Evolutionary conservation across 2,113 vertebrate species (phyloP), one percentile per base, ranked within the genome.

Genomic region (Mesitornis unicolor): DNA sequence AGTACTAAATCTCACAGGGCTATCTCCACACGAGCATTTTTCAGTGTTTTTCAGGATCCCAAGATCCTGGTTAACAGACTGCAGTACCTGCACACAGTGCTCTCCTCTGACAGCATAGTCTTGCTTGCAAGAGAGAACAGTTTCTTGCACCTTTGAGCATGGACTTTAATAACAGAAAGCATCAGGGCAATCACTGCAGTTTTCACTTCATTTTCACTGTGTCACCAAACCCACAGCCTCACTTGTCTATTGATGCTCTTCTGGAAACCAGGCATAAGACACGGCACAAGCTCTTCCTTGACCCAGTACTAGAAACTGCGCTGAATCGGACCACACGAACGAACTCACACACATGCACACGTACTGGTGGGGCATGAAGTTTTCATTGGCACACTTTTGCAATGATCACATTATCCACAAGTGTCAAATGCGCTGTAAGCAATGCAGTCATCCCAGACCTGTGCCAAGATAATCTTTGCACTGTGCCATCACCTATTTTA

Each of bases 381-480:
- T 95, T 96, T 90, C 69, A 64, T 73, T 96, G 93, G 95, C 90
- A 84, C 21, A 13, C 67, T 90, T 92, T 13, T 82, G 86, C 56
- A 88, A 70, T 84, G 78, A 96, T 63, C 79, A 61, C 88, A 90
- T 95, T 86, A 95, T 86, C 90, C 94, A 86, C 56, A 81, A 92
- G 65, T 28, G 56, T 85, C 84, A 94, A 80, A 84, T 10, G 48
- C 77, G 68, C n/a, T 91, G 43, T 77, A 80, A 86, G 78, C 45
- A 78, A 92, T 89, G 88, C 73, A 87, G 86, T 93, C 92, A 93
- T 48, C 43, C 19, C 53, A 93, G 50, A 48, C 22, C 53, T 11
- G 1, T 29, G 95, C 96, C 95, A 96, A 94, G 73, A 90, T 64
- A 92, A 94, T 92, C 80, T 78, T 31, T 68, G 84, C 33, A 59